Percentiles rank a stretch among this genome's conserved stretches.
These are phyloP conservation scores for Drosophila kohkoa DNA, from an alignment of 1,140 invertebrate species.

Conservation along the genomic window DNA sequence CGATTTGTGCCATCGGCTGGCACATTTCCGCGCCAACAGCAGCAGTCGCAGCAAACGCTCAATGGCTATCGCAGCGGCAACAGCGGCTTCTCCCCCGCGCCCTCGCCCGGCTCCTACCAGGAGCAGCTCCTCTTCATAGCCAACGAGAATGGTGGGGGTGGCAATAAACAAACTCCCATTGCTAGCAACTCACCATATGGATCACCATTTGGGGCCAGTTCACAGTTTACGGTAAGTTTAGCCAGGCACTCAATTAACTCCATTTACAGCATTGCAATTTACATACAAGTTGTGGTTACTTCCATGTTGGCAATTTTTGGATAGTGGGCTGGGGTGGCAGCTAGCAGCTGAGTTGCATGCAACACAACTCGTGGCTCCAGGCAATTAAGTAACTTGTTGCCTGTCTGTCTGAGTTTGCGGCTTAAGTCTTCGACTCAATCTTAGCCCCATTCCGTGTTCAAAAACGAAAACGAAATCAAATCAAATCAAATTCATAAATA, in stretches of 20 bases:
- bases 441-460: background rate
- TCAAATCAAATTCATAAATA: conserved; percentile 63
- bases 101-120: conserved; percentile 77
- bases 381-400: conserved; percentile 66
- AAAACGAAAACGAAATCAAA: conserved; percentile 69
- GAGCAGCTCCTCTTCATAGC: conserved; percentile 78
- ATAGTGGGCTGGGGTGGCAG: conserved; percentile 8
- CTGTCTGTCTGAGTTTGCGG: conserved; percentile 1
- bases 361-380: conserved; percentile 24
- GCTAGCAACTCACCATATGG: conserved; percentile 57
- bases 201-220: conserved; percentile 55
- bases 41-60: conserved; percentile 34
- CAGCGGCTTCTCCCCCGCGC: conserved; percentile 55
- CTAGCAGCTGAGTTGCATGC: conserved; percentile 10
- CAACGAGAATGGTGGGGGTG: conserved; percentile 58
- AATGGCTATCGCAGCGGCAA: conserved; percentile 44
- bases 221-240: conserved; percentile 77
- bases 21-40: conserved; percentile 63
- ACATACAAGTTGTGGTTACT: conserved; percentile 45
- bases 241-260: conserved; percentile 22
- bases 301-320: conserved; percentile 41
- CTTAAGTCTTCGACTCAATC: background rate
- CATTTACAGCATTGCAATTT: conserved; percentile 46
- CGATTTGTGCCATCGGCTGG: conserved; percentile 80
- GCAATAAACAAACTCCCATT: conserved; percentile 52